Evolutionary conservation across 2,797 vertebrate species (phyloP).

Genomic region (Calcarius lapponicus): DNA sequence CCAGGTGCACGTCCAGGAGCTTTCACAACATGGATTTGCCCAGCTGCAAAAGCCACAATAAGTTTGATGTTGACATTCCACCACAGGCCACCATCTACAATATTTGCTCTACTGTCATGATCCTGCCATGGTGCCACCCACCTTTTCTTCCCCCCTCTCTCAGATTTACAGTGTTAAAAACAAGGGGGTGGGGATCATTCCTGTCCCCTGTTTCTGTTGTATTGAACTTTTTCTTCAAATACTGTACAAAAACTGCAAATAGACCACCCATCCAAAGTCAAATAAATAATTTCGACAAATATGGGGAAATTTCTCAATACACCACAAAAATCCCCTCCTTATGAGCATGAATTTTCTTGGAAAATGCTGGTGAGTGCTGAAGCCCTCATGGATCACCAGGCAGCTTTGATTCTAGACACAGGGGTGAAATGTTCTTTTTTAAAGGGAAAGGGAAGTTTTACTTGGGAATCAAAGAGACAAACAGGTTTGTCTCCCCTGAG

Average conservation of each 20-base stretch:
- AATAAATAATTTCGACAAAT: too few species aligned
- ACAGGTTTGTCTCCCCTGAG: not conserved
- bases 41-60: not conserved
- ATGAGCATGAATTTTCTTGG: not conserved
- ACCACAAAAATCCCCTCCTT: not conserved
- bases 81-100: not conserved
- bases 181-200: not conserved
- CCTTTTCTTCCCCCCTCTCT: not conserved
- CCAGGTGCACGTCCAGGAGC: fast-evolving
- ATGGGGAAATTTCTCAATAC: not conserved
- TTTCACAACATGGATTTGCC: not conserved
- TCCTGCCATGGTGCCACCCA: not conserved
- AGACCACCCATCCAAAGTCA: not conserved
- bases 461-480: not conserved
- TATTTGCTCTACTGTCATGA: not conserved
- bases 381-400: not conserved
- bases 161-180: not conserved
- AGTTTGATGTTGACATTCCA: not conserved
- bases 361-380: not conserved
- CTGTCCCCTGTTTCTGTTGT: not conserved
- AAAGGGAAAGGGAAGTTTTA: not conserved
- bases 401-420: not conserved
- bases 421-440: fast-evolving
- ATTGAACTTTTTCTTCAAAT: not conserved
- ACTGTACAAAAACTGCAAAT: not conserved